Evolutionary conservation across 2,113 vertebrate species (phyloP).

Genomic region (Microcebus ravelobensis): DNA sequence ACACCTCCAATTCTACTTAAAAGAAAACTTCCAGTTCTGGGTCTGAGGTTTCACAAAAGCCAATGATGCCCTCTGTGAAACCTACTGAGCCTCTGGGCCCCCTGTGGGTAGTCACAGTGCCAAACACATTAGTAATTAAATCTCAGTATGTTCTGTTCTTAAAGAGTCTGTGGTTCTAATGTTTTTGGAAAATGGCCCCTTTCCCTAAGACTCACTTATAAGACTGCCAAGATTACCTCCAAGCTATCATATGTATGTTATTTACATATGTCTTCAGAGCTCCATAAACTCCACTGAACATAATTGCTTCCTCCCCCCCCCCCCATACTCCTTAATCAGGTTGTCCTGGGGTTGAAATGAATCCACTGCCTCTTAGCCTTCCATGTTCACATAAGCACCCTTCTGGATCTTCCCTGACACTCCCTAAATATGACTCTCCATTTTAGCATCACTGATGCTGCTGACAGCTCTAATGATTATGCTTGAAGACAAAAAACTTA

Average conservation of each 20-base stretch:
- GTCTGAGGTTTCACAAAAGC: neutral
- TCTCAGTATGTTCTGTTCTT: neutral
- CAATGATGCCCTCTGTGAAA: neutral
- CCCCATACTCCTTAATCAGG: neutral
- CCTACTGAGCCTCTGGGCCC: neutral
- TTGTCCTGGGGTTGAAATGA: constrained; percentile 30
- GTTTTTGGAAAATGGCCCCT: neutral
- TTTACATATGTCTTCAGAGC: constrained; percentile 49
- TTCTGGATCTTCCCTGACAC: constrained; percentile 18
- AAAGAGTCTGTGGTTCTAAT: neutral
- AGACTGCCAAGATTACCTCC: constrained; percentile 26
- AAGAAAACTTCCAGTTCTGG: neutral
- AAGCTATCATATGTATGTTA: neutral
- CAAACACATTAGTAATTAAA: neutral
- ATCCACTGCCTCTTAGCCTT: constrained; percentile 53
- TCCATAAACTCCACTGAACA: constrained; percentile 1
- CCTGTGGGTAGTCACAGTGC: neutral
- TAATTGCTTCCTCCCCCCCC: neutral
- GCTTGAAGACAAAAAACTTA: constrained; percentile 76
- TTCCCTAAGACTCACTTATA: neutral
- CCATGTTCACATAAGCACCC: neutral
- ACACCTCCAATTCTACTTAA: neutral
- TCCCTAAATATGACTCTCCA: constrained; percentile 30
- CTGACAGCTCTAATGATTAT: constrained; percentile 78
- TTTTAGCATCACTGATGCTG: constrained; percentile 63